These are phyloP conservation scores for Diadegma fenestrale DNA, from an alignment of 2,888 invertebrate species.

Conservation along the genomic window DNA sequence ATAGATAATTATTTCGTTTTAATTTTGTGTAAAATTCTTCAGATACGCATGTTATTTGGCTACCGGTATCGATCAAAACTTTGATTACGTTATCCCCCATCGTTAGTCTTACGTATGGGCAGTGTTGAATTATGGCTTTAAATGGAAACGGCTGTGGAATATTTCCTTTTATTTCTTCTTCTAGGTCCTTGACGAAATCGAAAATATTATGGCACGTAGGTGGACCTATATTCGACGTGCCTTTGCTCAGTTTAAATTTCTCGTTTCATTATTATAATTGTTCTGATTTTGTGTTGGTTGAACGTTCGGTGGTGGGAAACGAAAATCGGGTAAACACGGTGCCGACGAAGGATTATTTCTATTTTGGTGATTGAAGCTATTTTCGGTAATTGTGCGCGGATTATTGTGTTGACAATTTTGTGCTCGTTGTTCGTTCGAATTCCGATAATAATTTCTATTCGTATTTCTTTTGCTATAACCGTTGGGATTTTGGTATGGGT, in stretches of 20 bases:
- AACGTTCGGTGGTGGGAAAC: background rate
- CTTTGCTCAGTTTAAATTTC: constrained; percentile 6
- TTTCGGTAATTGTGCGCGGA: background rate
- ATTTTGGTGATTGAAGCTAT: background rate
- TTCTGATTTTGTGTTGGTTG: background rate
- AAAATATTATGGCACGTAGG: constrained; percentile 8
- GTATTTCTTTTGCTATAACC: background rate
- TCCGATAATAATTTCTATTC: background rate
- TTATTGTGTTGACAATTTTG: background rate
- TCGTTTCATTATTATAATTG: background rate
- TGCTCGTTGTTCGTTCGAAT: background rate
- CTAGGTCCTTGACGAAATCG: constrained; percentile 1
- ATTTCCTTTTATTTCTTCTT: constrained; percentile 11
- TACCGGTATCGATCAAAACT: constrained; percentile 59
- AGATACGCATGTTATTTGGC: constrained; percentile 62
- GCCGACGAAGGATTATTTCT: background rate
- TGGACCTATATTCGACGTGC: constrained; percentile 4
- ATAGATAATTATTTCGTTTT: background rate
- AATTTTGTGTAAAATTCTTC: constrained; percentile 54
- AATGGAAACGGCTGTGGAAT: background rate
- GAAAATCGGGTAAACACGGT: constrained; percentile 2
- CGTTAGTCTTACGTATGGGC: constrained; percentile 1
- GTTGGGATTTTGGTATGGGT: background rate
- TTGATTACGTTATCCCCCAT: background rate
- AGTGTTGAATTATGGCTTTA: constrained; percentile 4